Conservation (phyloP, 2,113 vertebrate genomes). For the Mellivora capensis region DNA sequence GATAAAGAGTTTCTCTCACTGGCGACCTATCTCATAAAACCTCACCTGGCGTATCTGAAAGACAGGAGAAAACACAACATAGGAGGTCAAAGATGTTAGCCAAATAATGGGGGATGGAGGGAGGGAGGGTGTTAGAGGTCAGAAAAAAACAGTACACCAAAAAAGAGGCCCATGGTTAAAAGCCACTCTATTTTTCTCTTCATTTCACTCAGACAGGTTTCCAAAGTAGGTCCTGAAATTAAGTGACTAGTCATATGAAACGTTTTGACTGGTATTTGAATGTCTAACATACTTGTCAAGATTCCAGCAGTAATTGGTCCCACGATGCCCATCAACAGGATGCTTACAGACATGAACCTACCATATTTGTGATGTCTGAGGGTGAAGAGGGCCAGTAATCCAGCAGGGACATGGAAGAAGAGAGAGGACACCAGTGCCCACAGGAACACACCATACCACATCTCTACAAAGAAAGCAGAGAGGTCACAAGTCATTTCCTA, state of each 20-base stretch:
- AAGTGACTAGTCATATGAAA: conserved; percentile 38
- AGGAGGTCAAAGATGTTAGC: background rate
- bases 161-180: background rate
- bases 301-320: conserved; percentile 94
- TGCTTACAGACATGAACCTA: conserved; percentile 93
- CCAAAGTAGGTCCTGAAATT: conserved; percentile 10
- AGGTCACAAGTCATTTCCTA: background rate
- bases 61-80: background rate
- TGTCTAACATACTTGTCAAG: conserved; percentile 91
- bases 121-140: background rate
- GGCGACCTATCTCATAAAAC: background rate
- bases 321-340: conserved; percentile 95
- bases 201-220: background rate
- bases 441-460: conserved; percentile 98
- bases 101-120: background rate
- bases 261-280: background rate
- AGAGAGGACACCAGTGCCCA: conserved; percentile 96
- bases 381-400: conserved; percentile 90
- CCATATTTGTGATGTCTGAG: conserved; percentile 94
- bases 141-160: background rate
- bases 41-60: background rate
- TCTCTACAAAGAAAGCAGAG: conserved; percentile 84
- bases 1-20: background rate
- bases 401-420: conserved; percentile 93
- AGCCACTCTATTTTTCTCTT: background rate